A percentile compares a stretch with the other conserved stretches of the same genome.
phyloP scores from a whole-genome alignment of 2,113 vertebrate genomes.

The Pipra filicauda region DNA sequence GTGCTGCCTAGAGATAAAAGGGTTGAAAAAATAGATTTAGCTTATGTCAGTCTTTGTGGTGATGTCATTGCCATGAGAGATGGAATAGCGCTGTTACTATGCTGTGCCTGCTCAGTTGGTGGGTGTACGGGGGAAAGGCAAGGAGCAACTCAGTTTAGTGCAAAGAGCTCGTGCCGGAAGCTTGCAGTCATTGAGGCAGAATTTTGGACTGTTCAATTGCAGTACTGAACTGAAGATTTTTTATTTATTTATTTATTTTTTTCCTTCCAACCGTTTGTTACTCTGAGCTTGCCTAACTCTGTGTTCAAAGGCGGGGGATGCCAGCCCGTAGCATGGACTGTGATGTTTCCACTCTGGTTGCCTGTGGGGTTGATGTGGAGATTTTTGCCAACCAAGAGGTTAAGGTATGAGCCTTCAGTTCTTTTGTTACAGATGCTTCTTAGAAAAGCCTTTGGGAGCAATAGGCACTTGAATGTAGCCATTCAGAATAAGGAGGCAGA shows the following conservation, averaged over 20 bases:
- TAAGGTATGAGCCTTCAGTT: slow-evolving; percentile 76
- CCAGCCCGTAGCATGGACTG: slow-evolving; percentile 84
- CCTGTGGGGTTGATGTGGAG: slow-evolving; percentile 84
- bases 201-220: slow-evolving; percentile 19
- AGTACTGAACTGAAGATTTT: slow-evolving; percentile 10
- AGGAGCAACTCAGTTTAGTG: slow-evolving; percentile 29
- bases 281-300: slow-evolving; percentile 54
- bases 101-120: slow-evolving; percentile 64
- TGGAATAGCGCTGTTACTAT: slow-evolving; percentile 52
- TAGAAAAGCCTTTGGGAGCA: slow-evolving; percentile 40
- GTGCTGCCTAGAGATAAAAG: slow-evolving; percentile 82
- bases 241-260: neutral
- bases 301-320: slow-evolving; percentile 72
- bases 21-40: slow-evolving; percentile 69
- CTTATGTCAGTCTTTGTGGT: slow-evolving; percentile 78
- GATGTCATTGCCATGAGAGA: slow-evolving; percentile 82
- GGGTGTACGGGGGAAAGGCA: slow-evolving; percentile 38
- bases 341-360: slow-evolving; percentile 83
- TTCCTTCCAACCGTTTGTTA: neutral
- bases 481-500: slow-evolving; percentile 2
- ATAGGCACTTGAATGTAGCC: slow-evolving; percentile 1
- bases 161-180: slow-evolving; percentile 29
- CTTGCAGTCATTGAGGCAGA: neutral
- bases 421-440: slow-evolving; percentile 26
- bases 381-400: slow-evolving; percentile 83